Base-by-base conservation (phyloP, 2,888 invertebrate genomes). In the Scaptomyza parva region DNA sequence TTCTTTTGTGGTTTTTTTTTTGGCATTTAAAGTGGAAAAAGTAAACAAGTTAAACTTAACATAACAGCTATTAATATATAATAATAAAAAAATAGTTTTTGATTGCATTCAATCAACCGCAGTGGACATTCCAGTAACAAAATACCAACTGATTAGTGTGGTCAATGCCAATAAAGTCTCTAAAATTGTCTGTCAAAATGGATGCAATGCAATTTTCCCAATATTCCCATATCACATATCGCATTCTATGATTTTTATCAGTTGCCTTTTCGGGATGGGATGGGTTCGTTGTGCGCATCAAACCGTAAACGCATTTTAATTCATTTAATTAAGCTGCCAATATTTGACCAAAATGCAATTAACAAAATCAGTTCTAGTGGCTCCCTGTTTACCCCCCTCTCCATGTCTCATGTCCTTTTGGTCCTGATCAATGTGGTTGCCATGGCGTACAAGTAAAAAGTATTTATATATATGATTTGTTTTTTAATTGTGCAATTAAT, bases 301-400 rank as follows among this genome's bases (percentile, higher is more conserved):
- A 70, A 79, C 84, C 62, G 70, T 64, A 68, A 67, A 71, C 65
- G 66, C 65, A 70, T 89, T 88, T 86, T 84, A 89, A 88, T 89
- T 88, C 88, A 81, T 88, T 88, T 88, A 89, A 89, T 89, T 88
- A 89, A 88, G 88, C 87, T 89, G 87, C 89, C 89, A 88, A 89
- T 89, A 89, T 89, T 89, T 86, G 89, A 89, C 89, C 89, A 86
- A 79, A 88, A 88, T 89, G 89, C 88, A 88, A 89, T 88, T 88
- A 88, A 88, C 88, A 88, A 84, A 77, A 81, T 82, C 69, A 51
- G 72, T 43, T 45, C 26, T 57, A 65, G 54, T 6, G 39, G 47
- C 5, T n/a, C n/a, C 17, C 51, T 40, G 2, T 26, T 3, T 17
- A 20, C 17, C 22, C 28, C 14, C 30, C n/a, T n/a, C n/a, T n/a